phyloP scores from a whole-genome alignment of 2,888 invertebrate species.

The Trissoscelio sp. region DNA sequence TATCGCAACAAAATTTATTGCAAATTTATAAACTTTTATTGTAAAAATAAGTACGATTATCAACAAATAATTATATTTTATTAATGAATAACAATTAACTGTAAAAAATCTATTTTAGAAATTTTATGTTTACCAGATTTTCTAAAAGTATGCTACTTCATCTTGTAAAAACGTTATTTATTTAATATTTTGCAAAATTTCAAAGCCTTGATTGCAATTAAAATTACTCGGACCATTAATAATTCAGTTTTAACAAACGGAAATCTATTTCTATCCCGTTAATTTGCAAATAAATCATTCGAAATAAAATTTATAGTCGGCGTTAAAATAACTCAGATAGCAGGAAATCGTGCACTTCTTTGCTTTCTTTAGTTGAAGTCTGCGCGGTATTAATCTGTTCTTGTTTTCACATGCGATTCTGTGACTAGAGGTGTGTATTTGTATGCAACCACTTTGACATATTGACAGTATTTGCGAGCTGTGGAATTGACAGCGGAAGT shows the following conservation, averaged over 20 bases:
- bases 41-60: too few relatives aligned
- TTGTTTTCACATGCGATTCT: background rate
- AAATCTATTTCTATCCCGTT: slow-evolving; percentile 10
- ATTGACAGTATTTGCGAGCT: slow-evolving; percentile 61
- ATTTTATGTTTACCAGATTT: too few relatives aligned
- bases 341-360: background rate
- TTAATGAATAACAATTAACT: too few relatives aligned
- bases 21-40: too few relatives aligned
- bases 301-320: slow-evolving; percentile 34
- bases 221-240: too few relatives aligned
- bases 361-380: background rate
- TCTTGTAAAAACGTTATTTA: too few relatives aligned
- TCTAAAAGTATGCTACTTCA: too few relatives aligned
- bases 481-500: slow-evolving; percentile 78
- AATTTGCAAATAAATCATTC: slow-evolving; percentile 49
- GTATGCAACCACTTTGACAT: slow-evolving; percentile 18
- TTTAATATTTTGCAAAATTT: too few relatives aligned
- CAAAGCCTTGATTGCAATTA: too few relatives aligned
- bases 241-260: slow-evolving; percentile 3
- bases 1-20: background rate
- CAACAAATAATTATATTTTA: too few relatives aligned
- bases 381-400: slow-evolving; percentile 3
- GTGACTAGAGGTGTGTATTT: background rate
- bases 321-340: slow-evolving; percentile 52
- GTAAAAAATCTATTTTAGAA: too few relatives aligned